Percentiles rank a stretch among this genome's conserved stretches.
These are phyloP conservation scores for Hipposideros armiger DNA, from an alignment of 2,113 vertebrate species.

Conservation along the genomic window DNA sequence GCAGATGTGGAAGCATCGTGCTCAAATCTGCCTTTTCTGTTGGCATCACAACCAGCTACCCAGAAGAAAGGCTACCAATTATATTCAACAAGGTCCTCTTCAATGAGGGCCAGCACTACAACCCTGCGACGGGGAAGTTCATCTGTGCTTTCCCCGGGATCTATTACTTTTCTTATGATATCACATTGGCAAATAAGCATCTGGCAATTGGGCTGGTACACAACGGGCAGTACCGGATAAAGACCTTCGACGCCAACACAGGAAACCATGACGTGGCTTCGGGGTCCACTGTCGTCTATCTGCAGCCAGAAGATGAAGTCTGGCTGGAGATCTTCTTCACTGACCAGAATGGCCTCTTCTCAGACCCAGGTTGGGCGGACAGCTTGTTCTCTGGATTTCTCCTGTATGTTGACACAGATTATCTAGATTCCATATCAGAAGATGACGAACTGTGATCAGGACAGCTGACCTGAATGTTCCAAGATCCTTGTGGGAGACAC, in stretches of 20 bases:
- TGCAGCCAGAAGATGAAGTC: slow-evolving; percentile 97
- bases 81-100: slow-evolving; percentile 98
- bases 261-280: slow-evolving; percentile 98
- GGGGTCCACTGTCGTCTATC: slow-evolving; percentile 94
- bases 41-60: slow-evolving; percentile 98
- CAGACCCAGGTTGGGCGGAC: slow-evolving; percentile 96
- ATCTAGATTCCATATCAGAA: slow-evolving; percentile 94
- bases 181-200: slow-evolving; percentile 98
- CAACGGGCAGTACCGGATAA: slow-evolving; percentile 96
- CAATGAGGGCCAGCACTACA: slow-evolving; percentile 96
- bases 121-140: slow-evolving; percentile 96
- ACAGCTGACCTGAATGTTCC: background rate
- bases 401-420: slow-evolving; percentile 96
- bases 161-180: slow-evolving; percentile 98
- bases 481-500: background rate
- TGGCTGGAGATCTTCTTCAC: slow-evolving; percentile 98
- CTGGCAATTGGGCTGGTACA: slow-evolving; percentile 96
- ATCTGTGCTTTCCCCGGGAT: slow-evolving; percentile 96
- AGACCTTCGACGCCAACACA: slow-evolving; percentile 98
- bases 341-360: slow-evolving; percentile 98
- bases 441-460: slow-evolving; percentile 90
- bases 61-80: slow-evolving; percentile 94
- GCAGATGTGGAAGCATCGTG: slow-evolving; percentile 94
- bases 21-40: slow-evolving; percentile 98
- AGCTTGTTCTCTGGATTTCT: slow-evolving; percentile 99